Base-by-base conservation (phyloP, 2,797 vertebrate species). In the Periparus ater region DNA sequence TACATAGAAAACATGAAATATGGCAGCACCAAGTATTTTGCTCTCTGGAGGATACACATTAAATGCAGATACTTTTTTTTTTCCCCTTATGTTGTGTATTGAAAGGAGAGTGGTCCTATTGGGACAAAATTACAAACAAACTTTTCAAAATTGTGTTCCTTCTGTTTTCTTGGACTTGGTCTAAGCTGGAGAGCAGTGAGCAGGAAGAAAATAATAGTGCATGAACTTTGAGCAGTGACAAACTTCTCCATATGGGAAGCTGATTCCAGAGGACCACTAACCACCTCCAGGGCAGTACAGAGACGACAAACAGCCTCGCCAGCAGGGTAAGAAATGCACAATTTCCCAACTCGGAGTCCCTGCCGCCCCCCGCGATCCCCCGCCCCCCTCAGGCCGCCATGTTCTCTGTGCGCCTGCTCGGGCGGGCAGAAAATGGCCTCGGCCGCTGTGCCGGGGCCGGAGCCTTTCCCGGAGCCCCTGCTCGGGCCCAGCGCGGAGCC, bases 281-380 rank as follows among this genome's bases (percentile, higher is more conserved):
- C 30, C 22, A 0, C 3, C 12, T 3, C 3, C 34, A 9, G 34
- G 12, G 30, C 47, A 9, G 42, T 3, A 6, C 26, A 6, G 17
- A 13, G 17, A 6, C 19, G 2, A 4, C 4, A 0, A 0, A 0
- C 19, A n/a, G 23, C 51, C 7, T 1, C 5, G 1, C 3, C 38
- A 7, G 2, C n/a, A 3, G 23, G 60, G n/a, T 47, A 1, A 22
- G 47, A 10, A 66, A 22, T 18, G 2, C 13, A 15, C 4, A 11
- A 2, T 30, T 45, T 3, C 16, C 9, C 38, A 4, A 2, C 3
- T 9, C 6, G 7, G 5, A 36, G 8, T 27, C 16, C 7, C 26
- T 3, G 38, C 58, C 34, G 19, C 48, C 25, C 14, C 11, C 32
- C 32, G 7, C 55, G 3, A 4, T 6, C 18, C 12, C 22, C 48